Conservation (phyloP, 2,888 invertebrate genomes). For the Lasiommata megera region DNA sequence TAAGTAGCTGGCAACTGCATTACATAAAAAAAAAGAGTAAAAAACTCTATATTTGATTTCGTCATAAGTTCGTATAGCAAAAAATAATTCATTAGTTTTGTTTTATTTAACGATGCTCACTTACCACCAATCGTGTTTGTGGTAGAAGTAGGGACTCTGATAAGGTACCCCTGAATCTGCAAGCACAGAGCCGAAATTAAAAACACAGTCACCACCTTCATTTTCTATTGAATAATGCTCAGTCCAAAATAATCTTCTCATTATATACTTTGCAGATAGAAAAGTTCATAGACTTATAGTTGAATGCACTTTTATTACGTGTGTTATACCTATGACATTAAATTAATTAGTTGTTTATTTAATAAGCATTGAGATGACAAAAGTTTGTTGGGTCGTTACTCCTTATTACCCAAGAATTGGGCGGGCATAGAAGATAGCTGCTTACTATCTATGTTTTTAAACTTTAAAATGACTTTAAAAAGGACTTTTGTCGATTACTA, state of each 20-base stretch:
- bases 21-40: too few relatives aligned
- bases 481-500: too few relatives aligned
- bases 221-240: slow-evolving; percentile 37
- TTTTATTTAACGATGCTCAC: neutral
- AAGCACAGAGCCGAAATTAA: slow-evolving; percentile 39
- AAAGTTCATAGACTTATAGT: slow-evolving; percentile 52
- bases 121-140: slow-evolving; percentile 36
- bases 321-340: slow-evolving; percentile 29
- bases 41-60: too few relatives aligned
- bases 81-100: neutral
- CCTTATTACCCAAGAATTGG: slow-evolving; percentile 8
- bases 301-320: slow-evolving; percentile 46
- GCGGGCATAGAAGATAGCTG: too few relatives aligned
- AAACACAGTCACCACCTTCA: slow-evolving; percentile 56
- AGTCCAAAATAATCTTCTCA: slow-evolving; percentile 6
- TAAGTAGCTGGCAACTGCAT: too few relatives aligned
- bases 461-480: too few relatives aligned
- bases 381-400: slow-evolving; percentile 44
- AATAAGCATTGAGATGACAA: slow-evolving; percentile 34
- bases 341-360: slow-evolving; percentile 3
- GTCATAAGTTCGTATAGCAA: too few relatives aligned
- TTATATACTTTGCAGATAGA: slow-evolving; percentile 31
- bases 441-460: too few relatives aligned
- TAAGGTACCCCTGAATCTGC: slow-evolving; percentile 51
- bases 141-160: slow-evolving; percentile 54